Percentiles rank a stretch among this genome's conserved stretches.
These are phyloP conservation scores for Zophobas atratus DNA, from an alignment of 1,140 invertebrate genomes.

Conservation along the genomic window DNA sequence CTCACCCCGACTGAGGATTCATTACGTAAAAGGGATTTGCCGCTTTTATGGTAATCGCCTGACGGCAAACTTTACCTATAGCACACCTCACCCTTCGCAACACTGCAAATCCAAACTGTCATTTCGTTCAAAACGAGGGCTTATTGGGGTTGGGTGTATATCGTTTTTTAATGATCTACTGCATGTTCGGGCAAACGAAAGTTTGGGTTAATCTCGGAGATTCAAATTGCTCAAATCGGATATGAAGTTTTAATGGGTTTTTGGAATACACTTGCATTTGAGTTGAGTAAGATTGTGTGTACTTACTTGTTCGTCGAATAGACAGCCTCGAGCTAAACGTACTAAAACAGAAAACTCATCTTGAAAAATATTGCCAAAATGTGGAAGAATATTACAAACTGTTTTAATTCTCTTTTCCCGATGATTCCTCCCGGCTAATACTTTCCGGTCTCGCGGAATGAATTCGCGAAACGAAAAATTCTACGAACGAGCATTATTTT, in stretches of 20 bases:
- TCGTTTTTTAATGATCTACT: conserved; percentile 38
- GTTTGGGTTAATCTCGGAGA: conserved; percentile 25
- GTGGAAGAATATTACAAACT: conserved; percentile 1
- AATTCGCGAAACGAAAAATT: conserved; percentile 3
- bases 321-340: not conserved
- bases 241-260: conserved; percentile 42
- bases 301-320: not conserved
- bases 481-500: too few relatives aligned
- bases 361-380: conserved; percentile 7
- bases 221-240: conserved; percentile 26
- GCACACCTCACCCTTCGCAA: conserved; percentile 15
- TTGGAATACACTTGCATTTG: conserved; percentile 24
- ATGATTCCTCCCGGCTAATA: not conserved
- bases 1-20: conserved; percentile 24
- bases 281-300: not conserved
- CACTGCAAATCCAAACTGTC: conserved; percentile 39
- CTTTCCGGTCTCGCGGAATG: not conserved
- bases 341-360: conserved; percentile 24
- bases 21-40: conserved; percentile 42
- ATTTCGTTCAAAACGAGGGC: conserved; percentile 24
- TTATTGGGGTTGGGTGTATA: conserved; percentile 24
- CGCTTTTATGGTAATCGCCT: conserved; percentile 39
- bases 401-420: conserved; percentile 6
- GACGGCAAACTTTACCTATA: conserved; percentile 33
- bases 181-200: conserved; percentile 15